These are phyloP conservation scores for Drosophila ogumai DNA, from an alignment of 1,140 invertebrate species.

Conservation along the genomic window DNA sequence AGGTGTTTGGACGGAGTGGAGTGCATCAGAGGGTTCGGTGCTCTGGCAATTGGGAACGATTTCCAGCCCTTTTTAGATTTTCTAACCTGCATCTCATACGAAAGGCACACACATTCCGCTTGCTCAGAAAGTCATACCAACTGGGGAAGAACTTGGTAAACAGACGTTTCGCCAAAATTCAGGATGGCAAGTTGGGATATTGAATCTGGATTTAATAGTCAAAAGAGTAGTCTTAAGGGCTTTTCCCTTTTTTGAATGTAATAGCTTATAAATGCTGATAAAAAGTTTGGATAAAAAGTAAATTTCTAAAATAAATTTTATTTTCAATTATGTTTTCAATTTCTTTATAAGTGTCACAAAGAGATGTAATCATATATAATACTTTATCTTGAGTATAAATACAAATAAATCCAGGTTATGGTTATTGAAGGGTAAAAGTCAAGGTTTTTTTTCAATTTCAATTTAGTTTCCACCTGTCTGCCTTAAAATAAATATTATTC, in stretches of 20 bases:
- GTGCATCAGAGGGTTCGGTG: slow-evolving; percentile 4
- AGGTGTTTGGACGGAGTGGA: slow-evolving; percentile 1
- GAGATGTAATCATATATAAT: neutral
- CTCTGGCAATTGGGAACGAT: slow-evolving; percentile 18
- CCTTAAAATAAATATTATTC: neutral
- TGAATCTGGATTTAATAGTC: neutral
- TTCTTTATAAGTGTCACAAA: neutral
- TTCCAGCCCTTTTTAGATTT: slow-evolving; percentile 42
- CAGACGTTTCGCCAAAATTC: neutral
- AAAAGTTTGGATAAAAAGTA: neutral
- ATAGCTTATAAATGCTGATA: neutral
- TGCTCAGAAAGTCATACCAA: slow-evolving; percentile 18
- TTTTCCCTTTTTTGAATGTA: too few relatives aligned
- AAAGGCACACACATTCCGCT: slow-evolving; percentile 1
- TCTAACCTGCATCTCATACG: slow-evolving; percentile 19
- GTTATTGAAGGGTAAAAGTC: neutral
- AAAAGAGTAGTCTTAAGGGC: too few relatives aligned
- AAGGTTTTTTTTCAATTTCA: neutral
- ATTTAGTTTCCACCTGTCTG: neutral
- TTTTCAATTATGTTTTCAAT: neutral
- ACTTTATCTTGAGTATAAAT: neutral
- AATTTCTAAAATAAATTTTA: too few relatives aligned
- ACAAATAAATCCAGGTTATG: neutral
- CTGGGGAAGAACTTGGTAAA: slow-evolving; percentile 7
- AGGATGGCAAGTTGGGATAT: neutral